Evolutionary conservation across 2,113 vertebrate species (phyloP).

Genomic region (Calidris pygmaea): DNA sequence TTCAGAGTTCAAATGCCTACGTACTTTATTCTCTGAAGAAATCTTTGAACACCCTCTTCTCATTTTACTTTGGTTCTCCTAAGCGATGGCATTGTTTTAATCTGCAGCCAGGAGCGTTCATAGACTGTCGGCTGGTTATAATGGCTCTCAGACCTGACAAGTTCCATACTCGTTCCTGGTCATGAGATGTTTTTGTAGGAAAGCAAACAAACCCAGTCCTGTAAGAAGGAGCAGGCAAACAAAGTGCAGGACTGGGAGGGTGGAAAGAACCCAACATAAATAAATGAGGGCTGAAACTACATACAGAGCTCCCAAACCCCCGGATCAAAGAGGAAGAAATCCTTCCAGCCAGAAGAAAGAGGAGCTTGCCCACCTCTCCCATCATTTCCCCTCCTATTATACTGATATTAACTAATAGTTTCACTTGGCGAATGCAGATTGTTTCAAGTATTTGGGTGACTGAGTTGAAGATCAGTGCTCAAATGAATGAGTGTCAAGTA

Average conservation of each 20-base stretch:
- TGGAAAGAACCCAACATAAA: conserved; percentile 23
- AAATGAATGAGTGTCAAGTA: not conserved
- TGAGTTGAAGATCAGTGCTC: not conserved
- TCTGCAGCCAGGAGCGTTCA: rapidly evolving
- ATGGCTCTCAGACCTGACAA: not conserved
- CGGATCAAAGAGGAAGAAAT: not conserved
- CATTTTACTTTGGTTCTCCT: not conserved
- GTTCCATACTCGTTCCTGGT: not conserved
- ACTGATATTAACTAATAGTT: not conserved
- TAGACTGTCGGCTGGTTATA: not conserved
- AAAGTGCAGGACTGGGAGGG: not conserved
- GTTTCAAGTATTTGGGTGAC: conserved; percentile 4
- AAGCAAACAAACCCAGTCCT: conserved; percentile 9
- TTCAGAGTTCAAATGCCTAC: not conserved
- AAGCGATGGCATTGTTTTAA: not conserved
- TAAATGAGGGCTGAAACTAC: not conserved
- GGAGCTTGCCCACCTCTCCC: not conserved
- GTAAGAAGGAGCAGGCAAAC: conserved; percentile 13
- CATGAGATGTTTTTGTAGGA: not conserved
- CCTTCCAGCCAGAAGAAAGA: not conserved
- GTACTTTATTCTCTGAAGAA: not conserved
- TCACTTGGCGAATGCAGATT: not conserved
- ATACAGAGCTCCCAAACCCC: not conserved
- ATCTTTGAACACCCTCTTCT: not conserved
- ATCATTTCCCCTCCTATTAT: not conserved